Base-by-base conservation (phyloP, 2,113 vertebrate genomes). In the Daubentonia madagascariensis region DNA sequence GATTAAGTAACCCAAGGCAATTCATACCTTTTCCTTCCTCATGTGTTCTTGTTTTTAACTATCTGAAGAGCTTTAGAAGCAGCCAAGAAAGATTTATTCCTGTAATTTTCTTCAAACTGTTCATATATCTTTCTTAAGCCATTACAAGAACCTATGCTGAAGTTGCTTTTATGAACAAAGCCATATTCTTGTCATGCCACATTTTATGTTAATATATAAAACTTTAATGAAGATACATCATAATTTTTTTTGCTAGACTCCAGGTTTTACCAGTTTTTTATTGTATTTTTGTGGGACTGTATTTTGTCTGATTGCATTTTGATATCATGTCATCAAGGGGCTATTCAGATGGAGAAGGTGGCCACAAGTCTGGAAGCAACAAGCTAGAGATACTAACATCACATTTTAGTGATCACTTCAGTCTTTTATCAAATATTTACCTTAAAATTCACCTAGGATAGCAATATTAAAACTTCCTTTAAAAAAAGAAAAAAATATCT, bases 161-260 rank as follows among this genome's bases (percentile, higher is more conserved):
- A 97, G 87, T 43, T 90, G 45, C 48, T 93, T 97, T 97, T 97
- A 97, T 96, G 94, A 97, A 95, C 92, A 96, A 97, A 98, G 87
- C 54, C 93, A 95, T 95, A 97, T 95, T 95, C 90, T 96, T 97
- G 95, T 94, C 97, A 85, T 79, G 76, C 40, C 87, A 73, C 40
- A 89, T 98, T 97, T 97, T 98, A 95, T 90, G 89, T 96, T 98
- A 97, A 97, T 96, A 96, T 95, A 97, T 95, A 97, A 97, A 96
- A 95, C n/a, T 97, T 95, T 97, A 97, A 97, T 98, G 92, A 97
- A 97, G 89, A 97, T 85, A 92, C 61, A 92, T 84, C 50, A 43
- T 76, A 30, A 35, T 87, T 91, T 73, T 94, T 80, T 94, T 78
- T 68, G 40, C 70, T 81, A 92, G n/a, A 88, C 35, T 93, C 13